Conservation (phyloP, 2,797 vertebrate species). For the Hydrolagus colliei region DNA sequence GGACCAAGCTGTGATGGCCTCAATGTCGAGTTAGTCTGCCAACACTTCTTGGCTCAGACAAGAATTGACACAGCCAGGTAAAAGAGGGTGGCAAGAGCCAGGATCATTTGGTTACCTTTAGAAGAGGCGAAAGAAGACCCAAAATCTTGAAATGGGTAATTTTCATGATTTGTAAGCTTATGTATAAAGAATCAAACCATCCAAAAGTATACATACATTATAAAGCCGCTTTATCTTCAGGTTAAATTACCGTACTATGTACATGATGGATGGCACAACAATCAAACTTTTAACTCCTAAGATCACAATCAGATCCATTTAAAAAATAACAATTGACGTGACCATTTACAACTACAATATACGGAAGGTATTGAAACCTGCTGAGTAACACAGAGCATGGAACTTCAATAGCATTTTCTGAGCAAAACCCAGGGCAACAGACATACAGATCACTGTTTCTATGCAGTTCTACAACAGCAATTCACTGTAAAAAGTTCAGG, state of each 20-base stretch:
- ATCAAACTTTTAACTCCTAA: constrained; percentile 20
- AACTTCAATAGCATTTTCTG: constrained; percentile 25
- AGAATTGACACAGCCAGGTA: too few species aligned
- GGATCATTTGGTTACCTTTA: too few species aligned
- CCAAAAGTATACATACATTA: not conserved
- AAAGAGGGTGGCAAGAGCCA: too few species aligned
- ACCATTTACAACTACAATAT: constrained; percentile 22
- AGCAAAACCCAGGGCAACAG: constrained; percentile 26
- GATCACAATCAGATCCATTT: constrained; percentile 19
- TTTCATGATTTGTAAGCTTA: not conserved
- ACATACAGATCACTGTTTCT: constrained; percentile 14
- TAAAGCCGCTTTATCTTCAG: not conserved
- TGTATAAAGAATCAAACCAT: not conserved
- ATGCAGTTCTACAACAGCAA: constrained; percentile 17
- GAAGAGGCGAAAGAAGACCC: too few species aligned
- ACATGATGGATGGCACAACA: not conserved
- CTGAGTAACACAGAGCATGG: constrained; percentile 18
- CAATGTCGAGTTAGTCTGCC: too few species aligned
- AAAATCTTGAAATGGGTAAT: not conserved
- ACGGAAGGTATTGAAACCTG: constrained; percentile 27
- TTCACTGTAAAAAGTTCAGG: constrained; percentile 29
- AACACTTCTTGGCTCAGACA: too few species aligned
- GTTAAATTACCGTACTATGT: not conserved
- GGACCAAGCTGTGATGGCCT: too few species aligned
- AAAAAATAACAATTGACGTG: constrained; percentile 30